These are phyloP conservation scores for Incurvaria masculella DNA, from an alignment of 2,888 invertebrate genomes.

Conservation along the genomic window DNA sequence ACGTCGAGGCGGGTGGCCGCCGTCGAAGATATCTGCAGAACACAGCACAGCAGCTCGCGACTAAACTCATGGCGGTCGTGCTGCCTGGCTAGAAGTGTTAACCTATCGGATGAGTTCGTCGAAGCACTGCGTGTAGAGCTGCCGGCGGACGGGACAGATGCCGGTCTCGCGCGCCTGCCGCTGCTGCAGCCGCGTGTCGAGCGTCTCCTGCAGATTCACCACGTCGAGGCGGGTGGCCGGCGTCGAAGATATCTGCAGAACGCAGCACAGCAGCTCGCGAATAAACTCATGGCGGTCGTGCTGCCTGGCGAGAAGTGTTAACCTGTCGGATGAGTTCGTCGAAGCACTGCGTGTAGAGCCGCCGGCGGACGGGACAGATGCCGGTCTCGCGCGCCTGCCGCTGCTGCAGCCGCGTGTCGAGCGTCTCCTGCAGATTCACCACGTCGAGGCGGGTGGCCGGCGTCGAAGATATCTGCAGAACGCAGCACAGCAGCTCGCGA, in stretches of 20 bases:
- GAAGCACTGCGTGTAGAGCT: constrained; percentile 94
- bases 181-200: constrained; percentile 87
- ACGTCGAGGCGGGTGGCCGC: no score
- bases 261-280: no score
- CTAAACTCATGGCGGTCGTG: no score
- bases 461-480: constrained; percentile 79
- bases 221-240: constrained; percentile 96
- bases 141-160: constrained; percentile 90
- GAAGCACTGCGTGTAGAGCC: constrained; percentile 94
- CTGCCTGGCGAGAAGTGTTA: no score
- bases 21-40: no score
- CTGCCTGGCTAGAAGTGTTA: no score
- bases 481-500: no score
- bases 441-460: constrained; percentile 96
- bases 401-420: constrained; percentile 87
- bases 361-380: constrained; percentile 90
- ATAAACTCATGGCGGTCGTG: no score
- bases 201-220: constrained; percentile 92
- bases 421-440: constrained; percentile 92
- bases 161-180: constrained; percentile 95
- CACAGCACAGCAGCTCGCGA: no score
- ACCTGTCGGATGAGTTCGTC: constrained; percentile 61
- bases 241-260: constrained; percentile 79
- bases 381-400: constrained; percentile 95
- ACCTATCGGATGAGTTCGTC: constrained; percentile 61